Conservation (phyloP, 1,140 invertebrate genomes). For the Steinernema khuongi region DNA sequence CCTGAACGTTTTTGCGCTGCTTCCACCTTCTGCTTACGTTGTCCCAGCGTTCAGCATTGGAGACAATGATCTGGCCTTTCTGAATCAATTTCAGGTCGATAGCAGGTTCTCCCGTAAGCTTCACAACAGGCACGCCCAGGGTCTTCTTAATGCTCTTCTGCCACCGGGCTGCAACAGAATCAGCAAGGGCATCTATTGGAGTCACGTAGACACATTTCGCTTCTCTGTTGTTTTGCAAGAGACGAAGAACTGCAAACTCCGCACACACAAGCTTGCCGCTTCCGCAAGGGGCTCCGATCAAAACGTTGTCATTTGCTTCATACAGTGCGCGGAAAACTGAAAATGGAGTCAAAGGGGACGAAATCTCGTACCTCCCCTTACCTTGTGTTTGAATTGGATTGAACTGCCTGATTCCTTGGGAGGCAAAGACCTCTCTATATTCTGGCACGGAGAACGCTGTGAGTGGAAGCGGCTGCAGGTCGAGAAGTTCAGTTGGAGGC, state of each 20-base stretch:
- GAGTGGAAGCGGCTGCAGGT: conserved; percentile 89
- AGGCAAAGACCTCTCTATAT: conserved; percentile 78
- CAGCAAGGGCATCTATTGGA: conserved; percentile 81
- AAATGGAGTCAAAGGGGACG: conserved; percentile 17
- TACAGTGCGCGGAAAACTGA: conserved; percentile 94
- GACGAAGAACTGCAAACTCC: conserved; percentile 86
- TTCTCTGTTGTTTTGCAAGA: conserved; percentile 71
- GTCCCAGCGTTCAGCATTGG: conserved; percentile 89
- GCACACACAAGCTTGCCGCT: conserved; percentile 94
- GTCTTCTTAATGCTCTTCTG: conserved; percentile 75
- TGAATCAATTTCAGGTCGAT: conserved; percentile 82
- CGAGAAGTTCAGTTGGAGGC: conserved; percentile 92
- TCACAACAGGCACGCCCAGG: conserved; percentile 77
- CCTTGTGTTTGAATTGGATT: conserved; percentile 97
- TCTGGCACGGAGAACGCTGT: conserved; percentile 70
- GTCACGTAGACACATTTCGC: conserved; percentile 82
- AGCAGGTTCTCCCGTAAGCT: conserved; percentile 93
- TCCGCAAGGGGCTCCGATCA: conserved; percentile 92
- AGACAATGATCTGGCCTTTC: conserved; percentile 83
- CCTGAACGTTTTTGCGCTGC: conserved; percentile 94
- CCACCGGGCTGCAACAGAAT: conserved; percentile 70
- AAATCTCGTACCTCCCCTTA: conserved; percentile 33
- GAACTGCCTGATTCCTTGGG: conserved; percentile 79
- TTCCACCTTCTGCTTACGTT: conserved; percentile 96
- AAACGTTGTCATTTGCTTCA: conserved; percentile 96